Base-by-base conservation (phyloP, 1,140 invertebrate species). In the Pygmarrhopalites habei region DNA sequence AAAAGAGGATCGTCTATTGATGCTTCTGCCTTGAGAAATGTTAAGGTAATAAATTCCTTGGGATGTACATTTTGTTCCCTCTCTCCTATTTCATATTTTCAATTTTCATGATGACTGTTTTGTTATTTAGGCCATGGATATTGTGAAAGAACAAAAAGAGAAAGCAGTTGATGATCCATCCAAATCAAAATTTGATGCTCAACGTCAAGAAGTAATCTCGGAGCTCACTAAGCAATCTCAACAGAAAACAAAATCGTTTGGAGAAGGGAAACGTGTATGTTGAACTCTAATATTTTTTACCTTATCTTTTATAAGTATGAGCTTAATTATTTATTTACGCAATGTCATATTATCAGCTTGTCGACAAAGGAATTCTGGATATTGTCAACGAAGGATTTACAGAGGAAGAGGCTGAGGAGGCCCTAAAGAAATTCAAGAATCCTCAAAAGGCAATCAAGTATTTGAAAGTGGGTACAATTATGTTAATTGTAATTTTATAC, bases 131-230 rank as follows among this genome's bases (percentile, higher is more conserved):
- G 56, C 65, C 0, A 63, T 62, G 46, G 65, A 66, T 32, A 43
- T 66, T 3, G 65, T 66, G 1, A 66, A 63, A 30, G 61, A 64
- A 43, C 57, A 60, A 57, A 60, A 39, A 58, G 29, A 5, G 28
- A 14, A 3, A 56, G 52, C 35, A 21, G 46, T 23, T 44, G 39
- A 26, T 58, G 52, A 63, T 19, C 23, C 32, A 7, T 23, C 28
- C 10, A 67, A 67, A 57, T 32, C 61, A 7, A 46, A 67, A 28
- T 67, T 67, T 60, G 65, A 63, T 30, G 52, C 46, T 7, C 65
- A 67, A 49, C n/a, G 65, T 21, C 43, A 63, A 12, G 61, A 63
- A 56, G 57, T 56, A 1, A 59, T 64, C n/a, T 64, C 62, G 29
- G 62, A 64, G 28, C 32, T 64, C 3, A 28, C 46, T 15, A 35